Evolutionary conservation across 1,140 invertebrate genomes (phyloP).

Genomic region (Halictus rubicundus): DNA sequence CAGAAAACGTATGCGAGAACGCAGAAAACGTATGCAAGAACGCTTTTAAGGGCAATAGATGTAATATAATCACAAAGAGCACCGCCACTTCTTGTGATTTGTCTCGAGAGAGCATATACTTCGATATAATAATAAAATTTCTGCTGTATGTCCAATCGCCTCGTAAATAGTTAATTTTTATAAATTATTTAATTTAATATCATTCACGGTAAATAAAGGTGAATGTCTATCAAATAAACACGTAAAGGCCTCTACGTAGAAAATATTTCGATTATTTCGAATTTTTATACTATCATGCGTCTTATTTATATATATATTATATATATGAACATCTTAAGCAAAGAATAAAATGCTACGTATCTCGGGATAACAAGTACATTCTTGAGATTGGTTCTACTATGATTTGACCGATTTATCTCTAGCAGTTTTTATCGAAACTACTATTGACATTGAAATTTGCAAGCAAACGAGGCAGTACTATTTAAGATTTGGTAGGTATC

Average conservation of each 20-base stretch:
- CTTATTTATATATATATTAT: background rate
- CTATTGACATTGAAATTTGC: slow-evolving; percentile 17
- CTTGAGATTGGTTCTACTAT: background rate
- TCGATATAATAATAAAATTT: slow-evolving; percentile 70
- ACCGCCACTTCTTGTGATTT: slow-evolving; percentile 70
- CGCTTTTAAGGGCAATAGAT: slow-evolving; percentile 65
- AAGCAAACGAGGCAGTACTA: slow-evolving; percentile 32
- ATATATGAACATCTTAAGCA: background rate
- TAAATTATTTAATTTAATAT: slow-evolving; percentile 78
- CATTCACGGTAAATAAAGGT: slow-evolving; percentile 49
- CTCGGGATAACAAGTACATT: slow-evolving; percentile 5
- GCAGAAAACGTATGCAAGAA: slow-evolving; percentile 59
- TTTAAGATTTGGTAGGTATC: slow-evolving; percentile 51
- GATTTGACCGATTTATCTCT: slow-evolving; percentile 20
- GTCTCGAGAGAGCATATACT: slow-evolving; percentile 73
- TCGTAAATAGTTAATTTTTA: slow-evolving; percentile 79
- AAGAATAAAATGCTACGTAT: slow-evolving; percentile 11
- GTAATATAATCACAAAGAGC: slow-evolving; percentile 69
- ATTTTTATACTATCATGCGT: slow-evolving; percentile 16
- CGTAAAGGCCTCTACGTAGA: slow-evolving; percentile 35
- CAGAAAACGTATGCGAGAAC: slow-evolving; percentile 74
- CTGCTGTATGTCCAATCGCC: slow-evolving; percentile 76
- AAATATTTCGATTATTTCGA: slow-evolving; percentile 39
- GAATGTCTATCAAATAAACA: slow-evolving; percentile 53
- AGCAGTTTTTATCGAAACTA: slow-evolving; percentile 26